Percentiles rank a stretch among this genome's conserved stretches.
Evolutionary conservation across 2,888 invertebrate species (phyloP).

Genomic region (Agrochola lychnidis): DNA sequence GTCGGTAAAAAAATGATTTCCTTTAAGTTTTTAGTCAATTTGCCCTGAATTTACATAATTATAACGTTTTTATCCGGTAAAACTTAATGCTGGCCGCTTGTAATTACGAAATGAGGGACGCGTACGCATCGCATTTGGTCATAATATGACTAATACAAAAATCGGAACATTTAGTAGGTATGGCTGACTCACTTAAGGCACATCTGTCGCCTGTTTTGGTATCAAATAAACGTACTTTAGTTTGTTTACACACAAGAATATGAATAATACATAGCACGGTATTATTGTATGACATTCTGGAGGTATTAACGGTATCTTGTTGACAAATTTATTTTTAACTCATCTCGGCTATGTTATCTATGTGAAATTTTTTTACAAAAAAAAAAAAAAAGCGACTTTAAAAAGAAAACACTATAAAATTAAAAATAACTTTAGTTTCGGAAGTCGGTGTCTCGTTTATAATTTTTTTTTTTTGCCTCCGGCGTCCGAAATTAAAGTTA

Average conservation of each 20-base stretch:
- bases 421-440: no score
- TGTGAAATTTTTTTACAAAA: no score
- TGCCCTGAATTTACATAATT: background rate
- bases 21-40: background rate
- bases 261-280: background rate
- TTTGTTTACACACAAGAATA: slow-evolving; percentile 5
- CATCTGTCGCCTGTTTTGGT: slow-evolving; percentile 1
- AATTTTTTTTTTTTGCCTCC: no score
- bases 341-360: background rate
- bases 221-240: background rate
- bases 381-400: no score
- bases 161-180: background rate
- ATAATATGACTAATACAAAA: background rate
- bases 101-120: background rate
- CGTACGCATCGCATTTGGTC: background rate
- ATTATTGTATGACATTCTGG: background rate
- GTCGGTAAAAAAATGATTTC: no score
- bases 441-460: no score
- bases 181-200: slow-evolving; percentile 6
- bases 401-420: no score
- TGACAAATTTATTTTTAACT: slow-evolving; percentile 5
- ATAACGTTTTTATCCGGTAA: background rate
- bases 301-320: slow-evolving; percentile 28
- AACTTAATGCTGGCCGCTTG: no score
- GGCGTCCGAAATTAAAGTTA: no score